Base-by-base conservation (phyloP, 2,797 vertebrate genomes). In the Leptoclinus maculatus region DNA sequence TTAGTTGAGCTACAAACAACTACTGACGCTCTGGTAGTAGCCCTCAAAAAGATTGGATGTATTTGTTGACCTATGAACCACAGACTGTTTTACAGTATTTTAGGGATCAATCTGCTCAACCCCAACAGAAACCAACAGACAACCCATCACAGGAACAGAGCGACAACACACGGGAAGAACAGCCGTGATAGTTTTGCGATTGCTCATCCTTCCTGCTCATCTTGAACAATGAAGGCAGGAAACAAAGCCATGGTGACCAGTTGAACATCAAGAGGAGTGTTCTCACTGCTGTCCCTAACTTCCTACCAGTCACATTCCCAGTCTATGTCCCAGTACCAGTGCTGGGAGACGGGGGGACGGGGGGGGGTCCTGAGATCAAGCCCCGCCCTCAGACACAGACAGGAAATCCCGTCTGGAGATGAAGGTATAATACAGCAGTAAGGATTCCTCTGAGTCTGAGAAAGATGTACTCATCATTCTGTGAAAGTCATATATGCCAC, bases 151-250 rank as follows among this genome's bases (percentile, higher is more conserved):
- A 19, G 6, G 43, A 49, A 25, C 51, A 21, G 17, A 58, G 34
- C 38, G 78, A 80, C 58, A 54, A 16, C 69, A 19, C 1, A 45
- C 57, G 49, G 51, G 49, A 58, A 60, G 69, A 19, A 75, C 0
- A 51, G 71, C 49, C 25, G 0, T n/a, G 64, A 77, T 53, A 62
- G 43, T 75, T 82, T 25, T 1, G 21, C 14, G 27, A 74, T 76
- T 66, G 69, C 67, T 92, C 90, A 88, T 93, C 87, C 88, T 93
- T 92, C 91, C 92, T 88, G 80, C 75, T 84, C 60, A 7, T 68
- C 66, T 62, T 0, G 36, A 83, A 92, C 89, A 92, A 91, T 84
- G 79, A 82, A 66, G 51, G 13, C 90, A 87, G 90, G 86, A 93
- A 92, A 63, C 80, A 58, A 71, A 80, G 73, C 41, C 1, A 53